Evolutionary conservation across 1,140 invertebrate genomes (phyloP).

Genomic region (Neodiprion lecontei): DNA sequence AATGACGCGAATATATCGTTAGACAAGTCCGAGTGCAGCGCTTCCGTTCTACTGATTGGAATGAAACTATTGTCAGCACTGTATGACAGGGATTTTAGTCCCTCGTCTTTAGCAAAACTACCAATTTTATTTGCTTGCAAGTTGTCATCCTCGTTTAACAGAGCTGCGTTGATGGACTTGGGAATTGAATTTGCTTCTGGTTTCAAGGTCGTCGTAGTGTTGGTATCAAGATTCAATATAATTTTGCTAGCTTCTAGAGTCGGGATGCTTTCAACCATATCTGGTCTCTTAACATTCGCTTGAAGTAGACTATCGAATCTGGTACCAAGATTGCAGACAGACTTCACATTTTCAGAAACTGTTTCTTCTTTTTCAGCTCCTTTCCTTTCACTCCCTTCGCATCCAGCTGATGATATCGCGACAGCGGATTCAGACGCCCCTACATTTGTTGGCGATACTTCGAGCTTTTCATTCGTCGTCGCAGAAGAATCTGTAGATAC

Average conservation of each 20-base stretch:
- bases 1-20: constrained; percentile 76
- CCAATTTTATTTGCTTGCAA: constrained; percentile 29
- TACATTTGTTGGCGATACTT: constrained; percentile 6
- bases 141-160: constrained; percentile 1
- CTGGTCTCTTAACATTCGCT: constrained; percentile 34
- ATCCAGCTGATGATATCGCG: too few relatives aligned
- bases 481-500: not conserved
- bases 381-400: not conserved
- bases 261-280: constrained; percentile 31
- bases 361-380: constrained; percentile 30
- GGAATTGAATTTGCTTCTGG: constrained; percentile 33
- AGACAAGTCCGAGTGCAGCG: constrained; percentile 71
- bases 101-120: constrained; percentile 43
- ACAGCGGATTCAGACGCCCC: too few relatives aligned
- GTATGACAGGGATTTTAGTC: constrained; percentile 59
- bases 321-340: constrained; percentile 45
- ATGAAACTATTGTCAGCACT: constrained; percentile 57
- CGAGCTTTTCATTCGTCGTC: constrained; percentile 22
- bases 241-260: constrained; percentile 51
- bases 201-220: constrained; percentile 57
- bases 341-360: constrained; percentile 33
- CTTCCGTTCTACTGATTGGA: constrained; percentile 65
- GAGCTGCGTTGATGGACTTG: not conserved
- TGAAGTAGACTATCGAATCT: constrained; percentile 48
- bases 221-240: constrained; percentile 57